Base-by-base conservation (phyloP, 2,797 vertebrate genomes). In the Siniperca scherzeri region DNA sequence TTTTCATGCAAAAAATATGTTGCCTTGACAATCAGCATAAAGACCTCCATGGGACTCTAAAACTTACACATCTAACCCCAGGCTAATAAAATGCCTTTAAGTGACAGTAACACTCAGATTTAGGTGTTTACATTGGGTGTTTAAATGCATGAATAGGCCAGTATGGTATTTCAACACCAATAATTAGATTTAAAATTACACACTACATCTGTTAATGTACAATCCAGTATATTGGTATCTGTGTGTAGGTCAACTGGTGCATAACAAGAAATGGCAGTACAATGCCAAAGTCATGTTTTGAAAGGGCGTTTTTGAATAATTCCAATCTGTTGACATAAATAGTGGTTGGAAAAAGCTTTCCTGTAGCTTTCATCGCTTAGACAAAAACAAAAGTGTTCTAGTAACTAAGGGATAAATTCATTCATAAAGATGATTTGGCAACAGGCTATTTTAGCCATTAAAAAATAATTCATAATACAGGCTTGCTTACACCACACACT, bases 1-100 rank as follows among this genome's bases (percentile, higher is more conserved):
- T 38, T 62, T 21, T 38, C 50, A 65, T 75, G 8, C 25, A 75
- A 25, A 64, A 76, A 3, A 48, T 17, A 27, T n/a, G 61, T 33
- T 36, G n/a, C 48, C n/a, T 16, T 42, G 38, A 44, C 57, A 73
- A 27, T 33, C 5, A 36, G 33, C 3, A 36, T 68, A 22, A 52
- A 68, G 19, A n/a, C 21, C 6, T 14, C 52, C 1, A 67, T 50
- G 5, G n/a, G n/a, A 62, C 36, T 40, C 30, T 21, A 21, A 61
- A 25, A 21, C 19, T 62, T 2, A 14, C 6, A 16, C 21, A n/a
- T 40, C 27, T 68, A n/a, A 48, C 27, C 25, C 19, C 9, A 50
- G 27, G 22, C 10, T 27, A 56, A 66, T 33, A 52, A 48, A 69
- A 17, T 11, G 17, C 21, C 12, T 52, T 13, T 10, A 42, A 12